These are phyloP conservation scores for Fulmarus glacialis DNA, from an alignment of 2,113 vertebrate genomes.

Conservation along the genomic window DNA sequence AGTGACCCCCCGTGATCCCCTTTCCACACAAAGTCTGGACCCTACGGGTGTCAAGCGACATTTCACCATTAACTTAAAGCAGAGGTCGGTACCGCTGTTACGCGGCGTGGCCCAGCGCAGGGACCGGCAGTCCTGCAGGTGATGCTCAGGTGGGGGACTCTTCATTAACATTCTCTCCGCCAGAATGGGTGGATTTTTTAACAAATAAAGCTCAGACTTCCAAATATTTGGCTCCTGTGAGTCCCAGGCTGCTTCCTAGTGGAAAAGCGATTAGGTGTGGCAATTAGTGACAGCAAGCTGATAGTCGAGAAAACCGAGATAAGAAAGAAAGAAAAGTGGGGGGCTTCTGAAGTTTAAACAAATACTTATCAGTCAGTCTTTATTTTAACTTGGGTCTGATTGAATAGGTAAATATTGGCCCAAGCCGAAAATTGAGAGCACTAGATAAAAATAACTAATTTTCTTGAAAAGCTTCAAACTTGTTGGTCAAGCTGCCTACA, in stretches of 20 bases:
- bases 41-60: not conserved
- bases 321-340: slow-evolving; percentile 4
- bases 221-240: slow-evolving; percentile 36
- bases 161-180: not conserved
- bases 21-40: not conserved
- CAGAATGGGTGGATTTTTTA: not conserved
- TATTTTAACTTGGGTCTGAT: not conserved
- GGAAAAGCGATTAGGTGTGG: not conserved
- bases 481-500: not conserved
- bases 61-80: not conserved
- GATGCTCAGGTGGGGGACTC: not conserved
- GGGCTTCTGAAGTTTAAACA: slow-evolving; percentile 21
- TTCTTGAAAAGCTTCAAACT: not conserved
- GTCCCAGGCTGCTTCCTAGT: not conserved
- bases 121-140: not conserved
- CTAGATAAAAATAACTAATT: not conserved
- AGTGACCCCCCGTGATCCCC: not conserved
- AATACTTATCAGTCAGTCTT: slow-evolving; percentile 15
- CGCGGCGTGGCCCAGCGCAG: fast-evolving
- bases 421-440: not conserved
- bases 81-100: not conserved
- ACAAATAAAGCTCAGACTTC: not conserved
- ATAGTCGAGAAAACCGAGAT: not conserved
- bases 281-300: slow-evolving; percentile 26
- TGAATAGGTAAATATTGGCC: slow-evolving; percentile 35